phyloP scores from a whole-genome alignment of 2,113 vertebrate genomes.

The Promerops cafer region DNA sequence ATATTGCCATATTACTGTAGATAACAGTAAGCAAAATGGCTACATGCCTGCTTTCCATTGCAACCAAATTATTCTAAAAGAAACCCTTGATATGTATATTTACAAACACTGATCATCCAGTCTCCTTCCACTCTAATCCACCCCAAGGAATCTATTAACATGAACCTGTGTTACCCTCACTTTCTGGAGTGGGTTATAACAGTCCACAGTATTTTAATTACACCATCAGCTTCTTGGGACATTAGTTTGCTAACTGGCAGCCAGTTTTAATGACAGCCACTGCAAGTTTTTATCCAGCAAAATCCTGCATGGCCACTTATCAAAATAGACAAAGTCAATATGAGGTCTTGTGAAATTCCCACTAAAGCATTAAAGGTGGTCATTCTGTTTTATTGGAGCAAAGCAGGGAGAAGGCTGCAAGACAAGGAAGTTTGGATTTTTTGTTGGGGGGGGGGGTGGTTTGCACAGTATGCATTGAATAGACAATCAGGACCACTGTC shows the following conservation, averaged over 20 bases:
- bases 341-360: neutral
- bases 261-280: neutral
- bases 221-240: neutral
- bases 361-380: neutral
- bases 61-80: neutral
- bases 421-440: neutral
- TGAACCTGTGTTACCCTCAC: neutral
- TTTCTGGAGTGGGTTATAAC: neutral
- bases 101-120: neutral
- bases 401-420: neutral
- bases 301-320: neutral
- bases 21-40: neutral
- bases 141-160: neutral
- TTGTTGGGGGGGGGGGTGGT: fast-evolving
- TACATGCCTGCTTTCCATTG: neutral
- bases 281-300: neutral
- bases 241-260: neutral
- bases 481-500: neutral
- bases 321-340: neutral
- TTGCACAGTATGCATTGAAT: neutral
- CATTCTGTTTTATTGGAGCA: neutral
- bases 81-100: neutral
- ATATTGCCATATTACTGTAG: neutral
- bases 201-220: neutral
- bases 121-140: fast-evolving